Evolutionary conservation across 2,113 vertebrate species (phyloP).

Genomic region (Procapra przewalskii): DNA sequence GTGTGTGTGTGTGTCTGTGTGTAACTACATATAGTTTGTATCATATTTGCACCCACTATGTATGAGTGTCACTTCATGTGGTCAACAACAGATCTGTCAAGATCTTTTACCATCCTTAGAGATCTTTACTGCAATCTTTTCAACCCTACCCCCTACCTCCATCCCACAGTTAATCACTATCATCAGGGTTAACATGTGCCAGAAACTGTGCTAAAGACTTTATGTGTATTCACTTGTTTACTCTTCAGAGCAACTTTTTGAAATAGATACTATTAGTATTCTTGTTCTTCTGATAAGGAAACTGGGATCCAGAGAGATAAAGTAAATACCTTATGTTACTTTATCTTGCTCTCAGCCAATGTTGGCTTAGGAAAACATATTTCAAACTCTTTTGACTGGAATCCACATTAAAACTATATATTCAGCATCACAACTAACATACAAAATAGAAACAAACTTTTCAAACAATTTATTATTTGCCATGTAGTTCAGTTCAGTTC

Average conservation of each 20-base stretch:
- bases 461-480: background rate
- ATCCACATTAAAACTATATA: background rate
- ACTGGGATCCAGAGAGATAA: background rate
- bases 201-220: background rate
- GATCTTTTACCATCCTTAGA: background rate
- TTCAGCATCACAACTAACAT: background rate
- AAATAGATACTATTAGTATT: background rate
- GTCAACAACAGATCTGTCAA: background rate
- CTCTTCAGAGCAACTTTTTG: background rate
- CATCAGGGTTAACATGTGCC: background rate
- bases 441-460: constrained; percentile 16
- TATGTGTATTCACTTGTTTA: background rate
- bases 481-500: background rate
- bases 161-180: background rate
- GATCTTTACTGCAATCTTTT: background rate
- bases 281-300: background rate
- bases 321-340: background rate
- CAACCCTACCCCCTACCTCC: background rate
- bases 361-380: background rate
- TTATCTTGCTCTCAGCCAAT: background rate
- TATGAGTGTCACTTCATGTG: background rate
- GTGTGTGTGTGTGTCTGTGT: background rate
- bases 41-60: background rate
- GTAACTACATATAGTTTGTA: background rate
- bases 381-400: background rate